Evolutionary conservation across 2,888 invertebrate genomes (phyloP), one percentile per base, ranked within the genome.

Genomic region (Meteorus cinctellus): DNA sequence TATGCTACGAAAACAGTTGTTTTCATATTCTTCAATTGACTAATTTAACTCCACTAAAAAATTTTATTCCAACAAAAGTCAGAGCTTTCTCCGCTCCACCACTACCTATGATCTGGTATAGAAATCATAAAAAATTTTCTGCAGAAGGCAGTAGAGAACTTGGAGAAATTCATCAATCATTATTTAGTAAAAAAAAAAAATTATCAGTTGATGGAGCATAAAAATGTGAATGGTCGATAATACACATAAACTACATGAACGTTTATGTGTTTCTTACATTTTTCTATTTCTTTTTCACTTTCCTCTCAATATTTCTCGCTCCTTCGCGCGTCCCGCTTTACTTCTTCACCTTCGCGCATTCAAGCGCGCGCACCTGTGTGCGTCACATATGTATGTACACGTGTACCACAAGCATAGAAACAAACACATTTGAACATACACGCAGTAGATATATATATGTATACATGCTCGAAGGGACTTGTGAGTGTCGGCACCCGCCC

Each of bases 401-500:
- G 45, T 16, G 36, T 48, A 67, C 16, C 19, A 63, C 41, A 73
- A 41, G 31, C 65, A 73, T 34, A 67, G 66, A 34, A 51, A 14
- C 45, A 51, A 29, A 68, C 31, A 34, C 16, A 41, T 63, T 16
- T 34, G 2, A 8, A 63, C 31, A 45, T 19, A n/a, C 29, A 55
- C 55, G 6, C 10, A 71, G 4, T 24, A 29, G 45, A 59, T 19
- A 74, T 14, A 19, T 34, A 51, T 48, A 65, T 12, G 8, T 31
- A 48, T 24, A 31, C 16, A 41, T 34, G 27, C 51, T 55, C 34
- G 31, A 51, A 59, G 63, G 66, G 69, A 70, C 69, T 77, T 72
- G 76, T 69, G 72, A 73, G 76, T 76, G 76, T 72, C 72, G 69
- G 69, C 72, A 76, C 69, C 76, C 76, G 76, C 76, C 76, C 76